Base-by-base conservation (phyloP, 2,797 vertebrate species). In the Rousettus madagascariensis region DNA sequence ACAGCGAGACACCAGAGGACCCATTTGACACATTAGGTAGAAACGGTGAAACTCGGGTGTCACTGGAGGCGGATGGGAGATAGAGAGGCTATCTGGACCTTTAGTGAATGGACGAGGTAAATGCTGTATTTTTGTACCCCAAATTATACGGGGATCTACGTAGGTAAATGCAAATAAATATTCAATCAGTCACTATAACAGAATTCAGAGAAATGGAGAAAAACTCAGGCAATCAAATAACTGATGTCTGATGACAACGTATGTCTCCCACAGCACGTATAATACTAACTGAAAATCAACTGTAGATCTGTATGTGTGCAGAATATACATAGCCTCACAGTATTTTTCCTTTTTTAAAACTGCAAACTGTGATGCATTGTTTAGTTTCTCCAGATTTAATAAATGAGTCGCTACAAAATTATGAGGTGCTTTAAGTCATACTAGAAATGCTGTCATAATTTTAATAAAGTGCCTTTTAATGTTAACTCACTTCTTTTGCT, bases 391-490 rank as follows among this genome's bases (percentile, higher is more conserved):
- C 46, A 79, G 36, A 92, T 33, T 85, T 79, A 93, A 84, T 79
- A 83, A 95, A 90, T 46, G 22, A 90, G 15, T 86, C 17, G 28
- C 86, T 72, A 90, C 30, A 93, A 87, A 95, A 95, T 46, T 74
- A 95, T 88, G 12, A 83, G 51, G 30, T 61, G 46, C 90, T 95
- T 95, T 78, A 94, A 94, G 72, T 90, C 68, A 95, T 59, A 88
- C 22, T 33, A 95, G 86, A 95, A 95, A 95, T 43, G 72, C 36
- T 92, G 68, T 38, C 72, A 90, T 80, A 82, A 88, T 87, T 90
- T 94, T 94, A 94, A 97, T 77, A 75, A 85, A 95, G 78, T 65
- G 8, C 19, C 78, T 79, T 91, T 97, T 89, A 95, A 92, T 83
- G 41, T 94, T 82, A 86, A 86, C 46, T 96, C 66, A 79, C 68